These are phyloP conservation scores for Menidia beryllina DNA, from an alignment of 2,113 vertebrate genomes.

Conservation along the genomic window DNA sequence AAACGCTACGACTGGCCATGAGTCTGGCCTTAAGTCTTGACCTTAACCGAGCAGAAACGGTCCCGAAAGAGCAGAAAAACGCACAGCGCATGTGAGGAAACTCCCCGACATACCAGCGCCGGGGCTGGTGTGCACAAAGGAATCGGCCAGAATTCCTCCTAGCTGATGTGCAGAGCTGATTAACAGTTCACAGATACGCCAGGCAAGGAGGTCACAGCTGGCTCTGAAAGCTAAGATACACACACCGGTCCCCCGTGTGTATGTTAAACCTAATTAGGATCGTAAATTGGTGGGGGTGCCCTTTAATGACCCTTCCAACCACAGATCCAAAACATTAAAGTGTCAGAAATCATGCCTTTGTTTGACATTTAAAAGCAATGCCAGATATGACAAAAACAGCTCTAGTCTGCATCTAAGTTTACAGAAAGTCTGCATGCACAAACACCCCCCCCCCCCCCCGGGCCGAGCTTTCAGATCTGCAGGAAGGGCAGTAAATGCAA, in stretches of 20 bases:
- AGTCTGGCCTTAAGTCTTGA: too few species aligned
- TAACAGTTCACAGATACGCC: background rate
- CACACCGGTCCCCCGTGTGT: background rate
- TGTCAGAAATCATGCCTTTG: background rate
- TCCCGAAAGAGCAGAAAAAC: too few species aligned
- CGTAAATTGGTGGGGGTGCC: background rate
- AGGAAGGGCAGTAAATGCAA: conserved; percentile 54
- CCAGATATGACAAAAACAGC: background rate
- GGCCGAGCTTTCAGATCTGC: conserved; percentile 22
- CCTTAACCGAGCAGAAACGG: background rate
- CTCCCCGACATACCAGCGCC: background rate
- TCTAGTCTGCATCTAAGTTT: background rate
- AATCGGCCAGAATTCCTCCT: background rate
- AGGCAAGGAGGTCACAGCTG: background rate
- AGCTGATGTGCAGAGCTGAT: background rate
- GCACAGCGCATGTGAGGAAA: background rate
- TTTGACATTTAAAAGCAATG: background rate
- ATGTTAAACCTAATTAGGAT: background rate
- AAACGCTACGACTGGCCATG: too few species aligned
- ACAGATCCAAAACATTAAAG: background rate
- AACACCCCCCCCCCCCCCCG: background rate
- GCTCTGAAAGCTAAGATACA: background rate
- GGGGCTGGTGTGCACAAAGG: background rate
- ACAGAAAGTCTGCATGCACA: background rate
- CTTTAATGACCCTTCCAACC: background rate